Percentiles rank a stretch among this genome's conserved stretches.
Evolutionary conservation across 2,113 vertebrate species (phyloP).

Genomic region (Aegypius monachus): DNA sequence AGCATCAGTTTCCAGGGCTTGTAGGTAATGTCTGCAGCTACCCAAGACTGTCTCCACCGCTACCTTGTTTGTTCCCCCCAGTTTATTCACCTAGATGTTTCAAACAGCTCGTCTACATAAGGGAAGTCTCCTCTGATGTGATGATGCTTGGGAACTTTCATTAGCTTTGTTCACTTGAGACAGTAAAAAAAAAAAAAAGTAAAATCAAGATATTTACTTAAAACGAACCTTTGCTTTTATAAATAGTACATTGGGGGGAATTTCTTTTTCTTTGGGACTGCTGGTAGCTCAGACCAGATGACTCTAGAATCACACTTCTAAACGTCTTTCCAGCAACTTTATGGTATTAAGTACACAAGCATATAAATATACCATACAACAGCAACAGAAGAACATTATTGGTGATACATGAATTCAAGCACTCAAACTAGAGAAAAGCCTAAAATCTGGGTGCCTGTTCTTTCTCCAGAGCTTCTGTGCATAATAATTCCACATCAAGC

Average conservation of each 20-base stretch:
- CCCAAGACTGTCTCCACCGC: too few relatives aligned
- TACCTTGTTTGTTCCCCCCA: background rate
- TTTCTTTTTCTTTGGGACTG: background rate
- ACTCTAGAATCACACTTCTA: background rate
- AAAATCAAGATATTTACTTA: background rate
- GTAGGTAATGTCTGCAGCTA: background rate
- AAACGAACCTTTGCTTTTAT: background rate
- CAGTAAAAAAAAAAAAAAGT: background rate
- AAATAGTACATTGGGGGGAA: background rate
- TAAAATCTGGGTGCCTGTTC: background rate
- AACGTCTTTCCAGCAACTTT: background rate
- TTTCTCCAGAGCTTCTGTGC: background rate
- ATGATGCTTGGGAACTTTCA: background rate
- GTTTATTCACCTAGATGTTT: background rate
- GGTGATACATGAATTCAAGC: background rate
- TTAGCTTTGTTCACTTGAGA: background rate
- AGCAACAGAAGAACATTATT: background rate
- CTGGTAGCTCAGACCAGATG: background rate
- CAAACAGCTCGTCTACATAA: background rate
- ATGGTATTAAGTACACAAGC: fast-evolving
- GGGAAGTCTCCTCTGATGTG: too few relatives aligned
- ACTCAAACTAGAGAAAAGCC: background rate
- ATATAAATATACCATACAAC: background rate
- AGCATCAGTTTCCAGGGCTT: background rate
- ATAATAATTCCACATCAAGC: background rate